These are phyloP conservation scores for Stigmatopora argus DNA, from an alignment of 2,113 vertebrate genomes.

Conservation along the genomic window DNA sequence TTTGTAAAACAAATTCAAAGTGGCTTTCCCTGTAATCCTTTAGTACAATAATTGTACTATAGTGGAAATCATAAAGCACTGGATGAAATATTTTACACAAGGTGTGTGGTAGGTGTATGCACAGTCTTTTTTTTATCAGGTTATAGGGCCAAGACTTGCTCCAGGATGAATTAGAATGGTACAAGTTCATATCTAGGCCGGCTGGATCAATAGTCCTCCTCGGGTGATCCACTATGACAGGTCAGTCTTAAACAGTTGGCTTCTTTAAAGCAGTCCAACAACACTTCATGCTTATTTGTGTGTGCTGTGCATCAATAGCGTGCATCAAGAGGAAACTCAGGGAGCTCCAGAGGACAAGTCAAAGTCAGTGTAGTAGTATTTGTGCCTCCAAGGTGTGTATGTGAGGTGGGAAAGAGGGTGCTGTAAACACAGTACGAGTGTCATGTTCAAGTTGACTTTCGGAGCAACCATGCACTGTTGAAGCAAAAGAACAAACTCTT, in stretches of 20 bases:
- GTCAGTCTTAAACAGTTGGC: conserved; percentile 34
- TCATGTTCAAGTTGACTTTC: conserved; percentile 19
- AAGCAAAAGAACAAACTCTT: conserved; percentile 10
- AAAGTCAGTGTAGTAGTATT: conserved; percentile 44
- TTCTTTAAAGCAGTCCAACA: conserved; percentile 44
- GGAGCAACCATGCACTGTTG: conserved; percentile 8
- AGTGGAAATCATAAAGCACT: conserved; percentile 3
- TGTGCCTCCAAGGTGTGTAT: conserved; percentile 19
- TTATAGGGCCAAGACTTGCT: conserved; percentile 17
- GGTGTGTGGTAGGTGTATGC: conserved; percentile 7
- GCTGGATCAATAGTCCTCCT: conserved; percentile 42
- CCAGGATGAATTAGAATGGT: conserved; percentile 38
- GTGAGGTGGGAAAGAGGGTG: background rate
- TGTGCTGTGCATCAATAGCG: conserved; percentile 32
- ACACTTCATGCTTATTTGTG: conserved; percentile 28
- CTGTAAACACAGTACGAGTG: conserved; percentile 19
- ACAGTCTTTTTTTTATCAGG: conserved; percentile 3
- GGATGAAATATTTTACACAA: conserved; percentile 2
- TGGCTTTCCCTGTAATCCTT: no score
- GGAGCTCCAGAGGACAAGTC: conserved; percentile 36
- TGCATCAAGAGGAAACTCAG: conserved; percentile 19
- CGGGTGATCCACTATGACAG: conserved; percentile 33
- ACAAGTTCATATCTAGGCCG: conserved; percentile 21
- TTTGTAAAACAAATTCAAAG: conserved; percentile 2
- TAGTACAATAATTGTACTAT: no score